Conservation (phyloP, 2,888 invertebrate species). For the Cantharis nigra region DNA sequence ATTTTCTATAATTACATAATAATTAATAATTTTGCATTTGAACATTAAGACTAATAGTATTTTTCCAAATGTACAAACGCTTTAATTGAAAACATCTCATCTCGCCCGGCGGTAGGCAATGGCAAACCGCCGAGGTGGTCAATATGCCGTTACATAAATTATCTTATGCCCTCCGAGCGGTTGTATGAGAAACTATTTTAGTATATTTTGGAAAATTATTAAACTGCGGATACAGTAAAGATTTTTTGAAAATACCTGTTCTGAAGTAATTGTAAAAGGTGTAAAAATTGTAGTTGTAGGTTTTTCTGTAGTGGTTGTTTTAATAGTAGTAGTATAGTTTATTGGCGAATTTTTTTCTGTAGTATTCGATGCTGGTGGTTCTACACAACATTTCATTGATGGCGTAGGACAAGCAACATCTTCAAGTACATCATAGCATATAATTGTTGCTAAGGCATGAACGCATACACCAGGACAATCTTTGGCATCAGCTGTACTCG, state of each 20-base stretch:
- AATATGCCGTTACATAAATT: too few relatives aligned
- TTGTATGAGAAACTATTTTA: too few relatives aligned
- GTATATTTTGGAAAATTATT: too few relatives aligned
- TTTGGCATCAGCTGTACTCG: constrained; percentile 81
- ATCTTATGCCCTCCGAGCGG: too few relatives aligned
- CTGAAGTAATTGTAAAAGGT: constrained; percentile 36
- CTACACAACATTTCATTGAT: constrained; percentile 84
- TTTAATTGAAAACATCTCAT: not conserved
- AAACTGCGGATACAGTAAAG: too few relatives aligned
- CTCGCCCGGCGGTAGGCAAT: too few relatives aligned
- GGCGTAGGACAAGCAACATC: constrained; percentile 79
- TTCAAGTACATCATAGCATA: constrained; percentile 84
- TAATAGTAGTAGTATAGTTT: constrained; percentile 33
- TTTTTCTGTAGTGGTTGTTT: constrained; percentile 36
- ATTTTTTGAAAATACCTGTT: not conserved
- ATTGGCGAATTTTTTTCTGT: constrained; percentile 45
- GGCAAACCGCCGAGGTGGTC: too few relatives aligned
- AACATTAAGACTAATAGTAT: not conserved
- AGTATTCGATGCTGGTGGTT: constrained; percentile 67
- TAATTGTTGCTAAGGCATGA: constrained; percentile 81
- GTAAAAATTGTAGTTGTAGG: constrained; percentile 42
- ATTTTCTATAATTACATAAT: too few relatives aligned
- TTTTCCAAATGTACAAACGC: not conserved
- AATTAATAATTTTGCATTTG: not conserved
- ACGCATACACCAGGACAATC: constrained; percentile 90